A percentile compares a stretch with the other conserved stretches of the same genome.
These are phyloP conservation scores for Drosophila prolongata DNA, from an alignment of 2,888 invertebrate species.

Conservation along the genomic window DNA sequence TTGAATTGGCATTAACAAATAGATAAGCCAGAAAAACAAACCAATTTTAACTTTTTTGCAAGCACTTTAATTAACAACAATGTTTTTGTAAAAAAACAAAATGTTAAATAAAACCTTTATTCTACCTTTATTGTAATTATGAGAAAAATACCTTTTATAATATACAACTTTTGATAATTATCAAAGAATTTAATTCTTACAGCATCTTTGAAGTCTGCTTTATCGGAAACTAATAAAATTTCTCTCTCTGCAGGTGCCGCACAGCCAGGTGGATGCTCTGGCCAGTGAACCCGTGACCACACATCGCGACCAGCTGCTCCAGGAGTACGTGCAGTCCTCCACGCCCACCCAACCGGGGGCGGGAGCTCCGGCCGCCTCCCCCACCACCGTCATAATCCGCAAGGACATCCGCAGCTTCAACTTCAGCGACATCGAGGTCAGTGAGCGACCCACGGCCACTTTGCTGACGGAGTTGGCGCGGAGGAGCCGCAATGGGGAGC, in stretches of 20 bases:
- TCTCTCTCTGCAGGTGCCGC: slow-evolving; percentile 54
- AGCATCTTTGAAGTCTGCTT: no score
- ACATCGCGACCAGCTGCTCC: slow-evolving; percentile 51
- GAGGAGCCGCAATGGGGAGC: slow-evolving; percentile 82
- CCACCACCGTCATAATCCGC: slow-evolving; percentile 83
- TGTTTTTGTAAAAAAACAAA: no score
- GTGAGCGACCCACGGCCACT: slow-evolving; percentile 80
- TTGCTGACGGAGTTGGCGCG: slow-evolving; percentile 80
- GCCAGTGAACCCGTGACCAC: slow-evolving; percentile 65
- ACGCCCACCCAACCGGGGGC: slow-evolving; percentile 50
- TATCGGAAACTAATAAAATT: not conserved
- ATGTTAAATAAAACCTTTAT: no score
- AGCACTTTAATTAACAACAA: no score
- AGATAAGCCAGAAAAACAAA: no score
- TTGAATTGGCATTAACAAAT: no score
- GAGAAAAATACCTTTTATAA: no score
- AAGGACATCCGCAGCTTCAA: slow-evolving; percentile 84
- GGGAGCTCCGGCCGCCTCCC: slow-evolving; percentile 48
- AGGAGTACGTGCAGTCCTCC: slow-evolving; percentile 48
- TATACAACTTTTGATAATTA: no score
- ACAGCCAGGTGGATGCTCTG: slow-evolving; percentile 55
- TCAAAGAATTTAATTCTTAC: no score
- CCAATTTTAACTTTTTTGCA: no score
- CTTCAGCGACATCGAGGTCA: slow-evolving; percentile 84
- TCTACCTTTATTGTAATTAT: no score